Evolutionary conservation across 1,140 invertebrate genomes (phyloP).

Genomic region (Gryon sp.): DNA sequence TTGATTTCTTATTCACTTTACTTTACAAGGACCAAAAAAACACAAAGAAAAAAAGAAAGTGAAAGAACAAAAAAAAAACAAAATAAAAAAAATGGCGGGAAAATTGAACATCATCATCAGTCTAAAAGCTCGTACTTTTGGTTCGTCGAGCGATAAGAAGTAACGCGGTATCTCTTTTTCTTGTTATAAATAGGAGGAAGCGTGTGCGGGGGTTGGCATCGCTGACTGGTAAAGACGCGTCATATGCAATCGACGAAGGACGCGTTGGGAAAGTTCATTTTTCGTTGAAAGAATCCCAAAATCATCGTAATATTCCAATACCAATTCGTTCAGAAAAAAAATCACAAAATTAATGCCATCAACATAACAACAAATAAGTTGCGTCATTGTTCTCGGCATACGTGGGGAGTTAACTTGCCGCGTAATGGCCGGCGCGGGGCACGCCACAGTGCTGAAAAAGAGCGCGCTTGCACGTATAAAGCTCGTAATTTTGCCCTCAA

Average conservation of each 20-base stretch:
- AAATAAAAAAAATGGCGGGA: not conserved
- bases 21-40: too few species aligned
- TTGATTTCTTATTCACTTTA: too few species aligned
- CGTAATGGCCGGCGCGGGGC: slow-evolving; percentile 77
- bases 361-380: not conserved
- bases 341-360: not conserved
- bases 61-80: too few species aligned
- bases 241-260: slow-evolving; percentile 59
- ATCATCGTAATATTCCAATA: slow-evolving; percentile 9
- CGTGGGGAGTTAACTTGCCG: slow-evolving; percentile 41
- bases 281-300: slow-evolving; percentile 45
- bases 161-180: not conserved
- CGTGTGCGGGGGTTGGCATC: slow-evolving; percentile 20
- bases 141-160: slow-evolving; percentile 14
- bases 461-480: slow-evolving; percentile 79
- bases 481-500: slow-evolving; percentile 72
- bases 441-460: slow-evolving; percentile 72
- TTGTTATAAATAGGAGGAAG: slow-evolving; percentile 32
- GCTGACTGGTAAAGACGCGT: slow-evolving; percentile 46
- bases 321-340: slow-evolving; percentile 55
- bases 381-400: slow-evolving; percentile 28
- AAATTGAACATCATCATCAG: not conserved
- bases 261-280: slow-evolving; percentile 59
- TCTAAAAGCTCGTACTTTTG: not conserved
- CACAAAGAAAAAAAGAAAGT: too few species aligned